A percentile compares a stretch with the other conserved stretches of the same genome.
Evolutionary conservation across 2,113 vertebrate species (phyloP).

Genomic region (Corythoichthys haematopterus): DNA sequence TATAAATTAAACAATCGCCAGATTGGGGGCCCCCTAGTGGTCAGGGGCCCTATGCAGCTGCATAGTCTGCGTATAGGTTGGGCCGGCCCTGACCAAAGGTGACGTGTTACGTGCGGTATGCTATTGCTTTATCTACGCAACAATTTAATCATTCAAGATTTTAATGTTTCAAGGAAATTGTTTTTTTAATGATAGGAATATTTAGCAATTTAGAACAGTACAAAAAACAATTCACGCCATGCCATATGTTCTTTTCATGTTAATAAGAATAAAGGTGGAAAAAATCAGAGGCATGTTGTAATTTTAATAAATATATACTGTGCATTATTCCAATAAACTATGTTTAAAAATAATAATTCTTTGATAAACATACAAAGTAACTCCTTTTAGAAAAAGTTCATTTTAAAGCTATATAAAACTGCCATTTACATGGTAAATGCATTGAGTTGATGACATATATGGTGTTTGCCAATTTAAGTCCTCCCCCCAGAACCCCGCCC

Average conservation of each 20-base stretch:
- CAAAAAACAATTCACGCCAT: too few species aligned
- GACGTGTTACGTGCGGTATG: too few species aligned
- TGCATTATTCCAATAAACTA: slow-evolving; percentile 10
- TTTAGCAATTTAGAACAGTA: neutral
- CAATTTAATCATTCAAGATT: too few species aligned
- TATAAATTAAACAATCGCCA: too few species aligned
- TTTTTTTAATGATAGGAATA: neutral
- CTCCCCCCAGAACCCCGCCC: slow-evolving; percentile 65
- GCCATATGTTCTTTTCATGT: neutral
- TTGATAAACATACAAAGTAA: slow-evolving; percentile 9
- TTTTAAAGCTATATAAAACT: slow-evolving; percentile 6
- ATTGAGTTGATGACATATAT: slow-evolving; percentile 11
- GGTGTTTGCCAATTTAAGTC: slow-evolving; percentile 31
- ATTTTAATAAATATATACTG: slow-evolving; percentile 27
- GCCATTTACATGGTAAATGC: slow-evolving; percentile 29
- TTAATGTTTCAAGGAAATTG: too few species aligned
- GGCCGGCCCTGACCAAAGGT: too few species aligned
- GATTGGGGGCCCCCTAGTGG: too few species aligned
- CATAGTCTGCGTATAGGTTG: too few species aligned
- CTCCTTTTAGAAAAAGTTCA: slow-evolving; percentile 10
- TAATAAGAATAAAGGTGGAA: slow-evolving; percentile 4
- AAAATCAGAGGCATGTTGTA: neutral
- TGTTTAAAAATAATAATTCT: slow-evolving; percentile 7
- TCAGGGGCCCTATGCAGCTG: too few species aligned
- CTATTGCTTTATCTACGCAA: too few species aligned